Evolutionary conservation across 2,113 vertebrate species (phyloP), one percentile per base, ranked within the genome.

Genomic region (Pteropus alecto): DNA sequence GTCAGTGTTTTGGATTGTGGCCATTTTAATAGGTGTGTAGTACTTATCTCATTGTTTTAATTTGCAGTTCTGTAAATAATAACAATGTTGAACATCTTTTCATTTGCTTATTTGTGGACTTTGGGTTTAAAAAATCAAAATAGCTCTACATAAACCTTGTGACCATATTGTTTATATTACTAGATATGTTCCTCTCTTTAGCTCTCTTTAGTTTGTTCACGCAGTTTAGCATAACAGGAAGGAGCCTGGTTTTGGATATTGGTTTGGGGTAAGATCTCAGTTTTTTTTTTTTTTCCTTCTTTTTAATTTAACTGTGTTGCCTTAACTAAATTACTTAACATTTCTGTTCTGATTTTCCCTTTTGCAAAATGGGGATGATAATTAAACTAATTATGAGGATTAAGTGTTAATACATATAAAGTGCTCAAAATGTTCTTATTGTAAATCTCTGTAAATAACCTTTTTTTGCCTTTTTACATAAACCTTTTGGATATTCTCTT

Each of bases 251-350:
- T 95, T 63, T 86, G 46, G 58, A 56, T 60, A 58, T 2, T 35
- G 76, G 28, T 15, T 95, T 90, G 22, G 41, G 41, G 82, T 88
- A 89, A 85, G 26, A 74, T 79, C 56, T 28, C 24, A 67, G 58
- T 83, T 87, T 93, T 68, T 81, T 38, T 19, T 30, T 21, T 58
- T 28, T 65, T 26, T 12, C 26, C 6, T 16, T 21, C 24, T 26
- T 67, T 19, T 7, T 56, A 22, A 6, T 71, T 63, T 88, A 67
- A 70, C 41, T 71, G 5, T 96, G 67, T 93, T 91, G 48, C 58
- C 24, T 95, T 79, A 13, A 67, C n/a, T 76, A 81, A 90, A 87
- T 93, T 94, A 85, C 35, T 94, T 89, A 83, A n/a, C 8, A 54
- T 92, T 89, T 91, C 43, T 89, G 3, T 94, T 82, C 51, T 43